Evolutionary conservation across 1,140 invertebrate genomes (phyloP).

Genomic region (Meloidogyne chitwoodi): DNA sequence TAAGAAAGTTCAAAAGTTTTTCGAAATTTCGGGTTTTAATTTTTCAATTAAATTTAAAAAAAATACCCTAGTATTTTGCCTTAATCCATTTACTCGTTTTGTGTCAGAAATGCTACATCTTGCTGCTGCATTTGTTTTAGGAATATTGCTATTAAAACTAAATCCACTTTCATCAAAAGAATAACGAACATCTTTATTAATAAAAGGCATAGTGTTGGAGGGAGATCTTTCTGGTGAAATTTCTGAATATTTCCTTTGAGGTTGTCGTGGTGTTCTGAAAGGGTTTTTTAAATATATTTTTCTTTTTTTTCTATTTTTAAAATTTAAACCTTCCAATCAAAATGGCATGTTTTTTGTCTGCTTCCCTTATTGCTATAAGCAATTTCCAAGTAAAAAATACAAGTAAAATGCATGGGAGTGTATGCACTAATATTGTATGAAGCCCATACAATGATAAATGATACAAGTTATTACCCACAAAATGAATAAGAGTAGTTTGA

Average conservation of each 20-base stretch:
- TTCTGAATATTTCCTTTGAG: neutral
- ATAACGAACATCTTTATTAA: neutral
- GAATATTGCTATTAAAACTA: neutral
- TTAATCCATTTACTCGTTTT: conserved; percentile 48
- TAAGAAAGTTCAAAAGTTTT: neutral
- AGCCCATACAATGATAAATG: conserved; percentile 50
- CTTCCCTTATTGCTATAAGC: conserved; percentile 50
- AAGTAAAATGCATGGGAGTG: conserved; percentile 53
- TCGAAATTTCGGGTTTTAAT: neutral
- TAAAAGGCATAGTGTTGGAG: neutral
- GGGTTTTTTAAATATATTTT: neutral
- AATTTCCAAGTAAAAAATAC: conserved; percentile 57
- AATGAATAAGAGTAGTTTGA: conserved; percentile 41
- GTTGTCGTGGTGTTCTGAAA: neutral
- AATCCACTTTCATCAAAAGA: neutral
- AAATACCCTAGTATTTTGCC: conserved; percentile 42
- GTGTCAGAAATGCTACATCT: conserved; percentile 48
- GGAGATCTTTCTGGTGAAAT: neutral
- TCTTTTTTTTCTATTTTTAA: too few species aligned
- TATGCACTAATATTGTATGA: conserved; percentile 52
- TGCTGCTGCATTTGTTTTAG: neutral
- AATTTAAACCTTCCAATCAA: conserved; percentile 41
- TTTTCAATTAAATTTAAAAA: neutral
- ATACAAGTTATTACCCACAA: conserved; percentile 50
- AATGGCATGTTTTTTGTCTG: conserved; percentile 51